These are phyloP conservation scores for Enteromius radiatus DNA, from an alignment of 2,797 vertebrate species.

Conservation along the genomic window DNA sequence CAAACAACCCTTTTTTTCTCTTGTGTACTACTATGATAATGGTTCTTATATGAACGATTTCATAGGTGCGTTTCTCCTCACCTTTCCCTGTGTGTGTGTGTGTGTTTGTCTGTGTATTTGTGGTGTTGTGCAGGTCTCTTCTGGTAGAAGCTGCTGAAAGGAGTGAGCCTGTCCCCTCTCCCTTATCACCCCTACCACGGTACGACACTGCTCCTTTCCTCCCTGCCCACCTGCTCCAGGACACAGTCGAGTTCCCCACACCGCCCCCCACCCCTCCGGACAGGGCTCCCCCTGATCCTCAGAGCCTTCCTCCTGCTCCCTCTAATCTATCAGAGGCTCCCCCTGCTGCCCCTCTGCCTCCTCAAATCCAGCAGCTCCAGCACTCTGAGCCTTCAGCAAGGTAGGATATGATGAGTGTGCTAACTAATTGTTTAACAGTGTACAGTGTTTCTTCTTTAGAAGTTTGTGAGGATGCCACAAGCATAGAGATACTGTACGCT, in stretches of 20 bases:
- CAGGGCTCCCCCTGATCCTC: constrained; percentile 57
- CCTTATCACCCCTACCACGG: constrained; percentile 59
- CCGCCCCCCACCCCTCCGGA: constrained; percentile 70
- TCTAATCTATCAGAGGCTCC: constrained; percentile 49
- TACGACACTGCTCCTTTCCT: constrained; percentile 58
- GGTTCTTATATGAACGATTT: constrained; percentile 19
- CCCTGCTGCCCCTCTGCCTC: constrained; percentile 37
- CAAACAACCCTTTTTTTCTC: background rate
- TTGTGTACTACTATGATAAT: constrained; percentile 17
- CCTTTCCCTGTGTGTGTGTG: constrained; percentile 5
- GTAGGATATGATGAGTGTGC: constrained; percentile 64
- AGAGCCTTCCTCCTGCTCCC: constrained; percentile 65
- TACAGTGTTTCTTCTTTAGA: background rate
- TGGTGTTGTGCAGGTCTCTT: constrained; percentile 65
- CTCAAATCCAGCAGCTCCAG: constrained; percentile 41
- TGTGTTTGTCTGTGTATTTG: constrained; percentile 21
- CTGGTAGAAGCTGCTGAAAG: constrained; percentile 68
- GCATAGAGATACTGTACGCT: background rate
- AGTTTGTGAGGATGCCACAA: background rate
- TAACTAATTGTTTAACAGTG: background rate
- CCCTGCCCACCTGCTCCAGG: constrained; percentile 66
- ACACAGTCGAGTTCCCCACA: constrained; percentile 68
- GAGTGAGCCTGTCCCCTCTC: constrained; percentile 61
- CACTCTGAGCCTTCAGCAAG: constrained; percentile 64
- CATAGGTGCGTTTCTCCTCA: constrained; percentile 15